These are phyloP conservation scores for Cyanoramphus novaezelandiae DNA, from an alignment of 2,113 vertebrate genomes.

Conservation along the genomic window DNA sequence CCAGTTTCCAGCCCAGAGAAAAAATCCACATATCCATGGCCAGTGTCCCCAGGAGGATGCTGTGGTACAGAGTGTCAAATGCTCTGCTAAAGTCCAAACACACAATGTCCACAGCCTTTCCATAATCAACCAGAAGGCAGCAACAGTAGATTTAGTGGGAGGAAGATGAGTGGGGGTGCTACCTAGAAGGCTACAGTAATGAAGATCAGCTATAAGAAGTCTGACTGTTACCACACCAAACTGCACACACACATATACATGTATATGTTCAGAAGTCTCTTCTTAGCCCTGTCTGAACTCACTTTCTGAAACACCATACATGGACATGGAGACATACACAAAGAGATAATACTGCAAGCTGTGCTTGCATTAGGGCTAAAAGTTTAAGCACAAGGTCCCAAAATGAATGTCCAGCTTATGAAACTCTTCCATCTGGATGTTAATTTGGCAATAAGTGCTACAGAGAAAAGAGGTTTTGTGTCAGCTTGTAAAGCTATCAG, in stretches of 20 bases:
- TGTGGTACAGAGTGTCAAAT: background rate
- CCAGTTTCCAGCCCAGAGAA: background rate
- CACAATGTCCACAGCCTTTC: background rate
- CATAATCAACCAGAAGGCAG: background rate
- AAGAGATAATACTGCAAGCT: background rate
- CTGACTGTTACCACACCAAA: background rate
- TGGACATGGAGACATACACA: fast-evolving
- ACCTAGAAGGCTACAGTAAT: background rate
- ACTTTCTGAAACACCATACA: background rate
- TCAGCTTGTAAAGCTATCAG: background rate
- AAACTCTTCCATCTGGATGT: background rate
- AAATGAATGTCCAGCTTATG: background rate
- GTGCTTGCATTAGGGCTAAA: background rate
- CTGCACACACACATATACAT: background rate
- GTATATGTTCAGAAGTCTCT: background rate
- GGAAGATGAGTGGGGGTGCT: background rate
- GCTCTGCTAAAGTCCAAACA: background rate
- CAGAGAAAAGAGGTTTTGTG: background rate
- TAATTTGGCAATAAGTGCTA: background rate
- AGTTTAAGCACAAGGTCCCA: background rate
- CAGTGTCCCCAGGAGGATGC: background rate
- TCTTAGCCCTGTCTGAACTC: background rate
- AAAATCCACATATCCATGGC: background rate
- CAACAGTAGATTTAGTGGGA: background rate
- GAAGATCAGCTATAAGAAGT: background rate